Evolutionary conservation across 2,888 invertebrate genomes (phyloP), one percentile per base, ranked within the genome.

Genomic region (Mylabris sibirica): DNA sequence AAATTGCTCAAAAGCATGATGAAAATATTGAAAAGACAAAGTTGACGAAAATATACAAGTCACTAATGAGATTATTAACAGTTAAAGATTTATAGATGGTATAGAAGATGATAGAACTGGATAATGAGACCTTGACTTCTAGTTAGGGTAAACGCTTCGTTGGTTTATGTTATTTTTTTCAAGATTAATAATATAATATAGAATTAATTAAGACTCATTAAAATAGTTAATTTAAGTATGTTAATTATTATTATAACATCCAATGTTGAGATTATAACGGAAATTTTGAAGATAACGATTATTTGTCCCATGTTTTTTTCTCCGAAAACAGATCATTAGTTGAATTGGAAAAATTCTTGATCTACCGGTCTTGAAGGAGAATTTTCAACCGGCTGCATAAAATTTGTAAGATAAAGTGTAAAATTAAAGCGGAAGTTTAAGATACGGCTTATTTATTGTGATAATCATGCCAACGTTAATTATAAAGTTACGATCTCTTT

Each of bases 61-160:
- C 30, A 30, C 1, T 30, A 30, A 30, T 30, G 8, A 30, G 30
- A 53, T 53, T 14, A 53, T 6, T 11, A 22, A 24, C n/a, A 17
- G 3, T 53, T 24, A 12, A 53, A 3, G 22, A 53, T 24, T 53
- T 53, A 53, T 53, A 12, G 24, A 12, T 22, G n/a, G n/a, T n/a
- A n/a, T n/a, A 1, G 24, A 53, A 24, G 12, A 53, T 53, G 22
- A 53, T 53, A 22, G 22, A 24, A 22, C 1, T 53, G 53, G 20
- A 53, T 53, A 53, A 53, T 22, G 22, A 53, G 12, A 24, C 53
- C 53, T 53, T 53, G 53, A 53, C 53, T 53, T 53, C 11, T 53
- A 20, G 20, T 24, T 53, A 24, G 24, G 22, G 22, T 53, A 24
- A 24, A 53, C 53, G 53, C 53, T 53, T 22, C 53, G 49, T 20